Base-by-base conservation (phyloP, 2,113 vertebrate species). In the Arizona elegans region DNA sequence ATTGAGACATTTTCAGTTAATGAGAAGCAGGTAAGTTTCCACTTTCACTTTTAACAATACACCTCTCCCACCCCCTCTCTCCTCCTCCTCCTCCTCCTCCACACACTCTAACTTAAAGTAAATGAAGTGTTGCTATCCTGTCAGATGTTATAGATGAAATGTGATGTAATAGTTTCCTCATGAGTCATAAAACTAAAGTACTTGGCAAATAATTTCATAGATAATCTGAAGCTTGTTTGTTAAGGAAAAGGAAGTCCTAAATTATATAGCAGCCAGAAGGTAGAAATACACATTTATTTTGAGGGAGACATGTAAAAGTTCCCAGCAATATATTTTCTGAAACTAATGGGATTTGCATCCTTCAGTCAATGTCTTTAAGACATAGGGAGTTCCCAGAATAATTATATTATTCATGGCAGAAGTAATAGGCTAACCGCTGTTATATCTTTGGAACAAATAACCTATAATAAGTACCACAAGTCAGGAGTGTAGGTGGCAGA, bases 1-100 rank as follows among this genome's bases (percentile, higher is more conserved):
- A 98, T 99, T 96, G 99, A 99, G 92, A 98, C 99, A 91, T 98
- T 98, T 95, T 98, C 98, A 17, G 97, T 99, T 96, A 99, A 99
- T 95, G 98, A 99, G 94, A 99, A 99, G 92, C 99, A 99, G 98
- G 99, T 99, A 97, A 97, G 96, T 33, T 88, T 26, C 33, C 33
- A 1, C 38, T 92, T 1, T 90, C 70, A 54, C n/a, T 24, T n/a
- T 3, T 56, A 3, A 47, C 94, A 59, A 15, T 70, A n/a, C 11
- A n/a, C 62, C 62, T 29, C 9, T 13, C 13, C 13, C 52, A 88
- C 7, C 86, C 17, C 59, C 12, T 85, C 29, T 1, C 59, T 88
- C 6, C 55, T 70, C 17, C 52, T 90, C 12, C 88, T 21, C 2
- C 52, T 90, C 11, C 53, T 90, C 21, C 53, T 50, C 24, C 75